These are phyloP conservation scores for Cyphomyrus plagiostoma DNA, from an alignment of 2,113 vertebrate genomes.

Conservation along the genomic window DNA sequence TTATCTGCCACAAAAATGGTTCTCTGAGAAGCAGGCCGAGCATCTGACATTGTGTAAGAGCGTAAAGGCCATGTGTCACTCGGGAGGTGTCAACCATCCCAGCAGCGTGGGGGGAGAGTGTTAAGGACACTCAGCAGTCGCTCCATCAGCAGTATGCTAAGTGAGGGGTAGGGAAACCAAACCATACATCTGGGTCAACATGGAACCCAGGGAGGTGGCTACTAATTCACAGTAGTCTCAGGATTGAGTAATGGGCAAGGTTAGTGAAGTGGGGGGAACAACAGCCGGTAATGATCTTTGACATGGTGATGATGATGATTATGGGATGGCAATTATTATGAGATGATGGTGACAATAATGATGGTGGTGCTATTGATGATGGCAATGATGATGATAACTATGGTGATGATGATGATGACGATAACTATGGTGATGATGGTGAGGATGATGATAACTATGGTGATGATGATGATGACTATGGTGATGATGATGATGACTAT, in stretches of 20 bases:
- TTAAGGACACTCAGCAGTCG: neutral
- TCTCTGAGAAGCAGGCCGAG: neutral
- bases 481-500: no score
- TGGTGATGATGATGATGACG: neutral
- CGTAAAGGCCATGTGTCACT: neutral
- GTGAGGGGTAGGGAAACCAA: neutral
- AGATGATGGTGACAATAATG: neutral
- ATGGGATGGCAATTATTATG: neutral
- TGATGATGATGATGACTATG: neutral
- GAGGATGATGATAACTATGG: neutral
- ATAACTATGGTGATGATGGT: neutral
- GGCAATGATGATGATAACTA: no score
- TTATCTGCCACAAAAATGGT: neutral
- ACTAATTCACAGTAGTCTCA: neutral
- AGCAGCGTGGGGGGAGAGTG: neutral
- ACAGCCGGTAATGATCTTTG: neutral
- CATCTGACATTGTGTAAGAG: neutral
- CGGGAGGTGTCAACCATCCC: no score
- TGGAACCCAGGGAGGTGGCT: neutral
- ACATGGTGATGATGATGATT: neutral
- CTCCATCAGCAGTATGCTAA: neutral
- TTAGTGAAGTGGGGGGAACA: neutral
- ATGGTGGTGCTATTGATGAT: neutral
- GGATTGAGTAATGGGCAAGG: neutral
- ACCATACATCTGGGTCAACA: neutral